phyloP scores from a whole-genome alignment of 2,888 invertebrate genomes.

The Mantis religiosa region DNA sequence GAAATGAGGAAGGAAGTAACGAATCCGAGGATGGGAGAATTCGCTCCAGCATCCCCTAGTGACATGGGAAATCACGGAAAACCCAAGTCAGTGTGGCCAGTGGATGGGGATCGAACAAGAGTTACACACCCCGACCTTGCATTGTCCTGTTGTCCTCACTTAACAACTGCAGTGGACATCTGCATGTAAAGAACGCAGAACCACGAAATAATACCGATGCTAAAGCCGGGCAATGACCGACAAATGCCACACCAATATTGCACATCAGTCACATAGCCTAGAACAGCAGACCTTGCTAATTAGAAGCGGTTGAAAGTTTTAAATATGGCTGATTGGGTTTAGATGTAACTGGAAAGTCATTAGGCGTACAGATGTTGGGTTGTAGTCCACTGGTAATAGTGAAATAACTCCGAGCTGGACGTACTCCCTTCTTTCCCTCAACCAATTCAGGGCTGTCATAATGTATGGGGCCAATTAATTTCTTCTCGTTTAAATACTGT shows the following conservation, averaged over 20 bases:
- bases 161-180: too few species aligned
- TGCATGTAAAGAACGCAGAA: too few species aligned
- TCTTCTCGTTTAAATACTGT: background rate
- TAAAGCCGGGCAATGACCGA: background rate
- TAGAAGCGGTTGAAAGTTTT: slow-evolving; percentile 15
- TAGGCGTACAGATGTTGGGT: background rate
- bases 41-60: too few species aligned
- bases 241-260: background rate
- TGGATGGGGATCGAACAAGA: too few species aligned
- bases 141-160: too few species aligned
- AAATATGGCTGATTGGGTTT: slow-evolving; percentile 23
- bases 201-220: too few species aligned
- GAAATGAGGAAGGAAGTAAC: too few species aligned
- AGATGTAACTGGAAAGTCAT: slow-evolving; percentile 22
- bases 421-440: background rate
- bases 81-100: too few species aligned
- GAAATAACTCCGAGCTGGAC: background rate
- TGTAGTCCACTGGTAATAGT: background rate
- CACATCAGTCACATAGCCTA: background rate
- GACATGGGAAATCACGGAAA: too few species aligned
- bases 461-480: slow-evolving; percentile 5
- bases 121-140: too few species aligned
- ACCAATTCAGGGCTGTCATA: background rate
- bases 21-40: too few species aligned
- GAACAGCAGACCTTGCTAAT: background rate